These are phyloP conservation scores for Platyura marginata DNA, from an alignment of 1,140 invertebrate genomes.

Conservation along the genomic window DNA sequence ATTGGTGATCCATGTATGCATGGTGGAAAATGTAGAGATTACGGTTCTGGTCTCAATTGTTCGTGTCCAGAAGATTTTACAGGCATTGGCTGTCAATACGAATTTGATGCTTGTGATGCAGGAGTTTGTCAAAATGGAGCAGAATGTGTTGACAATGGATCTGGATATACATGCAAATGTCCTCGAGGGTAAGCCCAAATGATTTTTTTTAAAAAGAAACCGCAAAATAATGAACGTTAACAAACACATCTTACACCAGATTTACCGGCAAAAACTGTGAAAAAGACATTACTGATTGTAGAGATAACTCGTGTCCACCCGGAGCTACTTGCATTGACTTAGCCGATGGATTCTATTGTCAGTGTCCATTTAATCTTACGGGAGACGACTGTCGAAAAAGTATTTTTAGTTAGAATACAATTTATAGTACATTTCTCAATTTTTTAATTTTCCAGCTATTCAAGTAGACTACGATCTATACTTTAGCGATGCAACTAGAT, in stretches of 20 bases:
- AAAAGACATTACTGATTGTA: constrained; percentile 81
- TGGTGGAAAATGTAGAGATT: constrained; percentile 83
- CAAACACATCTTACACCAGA: background rate
- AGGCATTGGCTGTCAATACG: constrained; percentile 83
- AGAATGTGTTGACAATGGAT: constrained; percentile 67
- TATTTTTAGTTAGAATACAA: constrained; percentile 24
- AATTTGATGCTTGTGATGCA: constrained; percentile 79
- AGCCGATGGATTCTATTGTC: constrained; percentile 81
- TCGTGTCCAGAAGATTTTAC: constrained; percentile 71
- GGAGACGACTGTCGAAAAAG: constrained; percentile 92
- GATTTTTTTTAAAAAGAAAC: constrained; percentile 9
- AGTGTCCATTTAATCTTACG: constrained; percentile 90
- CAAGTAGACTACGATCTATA: constrained; percentile 91
- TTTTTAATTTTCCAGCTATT: constrained; percentile 44
- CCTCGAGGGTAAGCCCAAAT: constrained; percentile 48
- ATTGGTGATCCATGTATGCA: constrained; percentile 94
- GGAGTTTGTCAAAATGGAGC: constrained; percentile 83
- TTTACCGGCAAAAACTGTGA: constrained; percentile 69
- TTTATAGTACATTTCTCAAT: constrained; percentile 2
- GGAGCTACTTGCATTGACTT: constrained; percentile 88
- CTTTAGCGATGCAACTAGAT: constrained; percentile 75
- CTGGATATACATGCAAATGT: constrained; percentile 72
- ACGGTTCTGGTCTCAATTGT: constrained; percentile 86
- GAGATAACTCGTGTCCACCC: constrained; percentile 84
- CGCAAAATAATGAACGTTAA: constrained; percentile 1